Percentiles rank a stretch among this genome's conserved stretches.
phyloP scores from a whole-genome alignment of 2,113 vertebrate species.

The Eretmochelys imbricata region DNA sequence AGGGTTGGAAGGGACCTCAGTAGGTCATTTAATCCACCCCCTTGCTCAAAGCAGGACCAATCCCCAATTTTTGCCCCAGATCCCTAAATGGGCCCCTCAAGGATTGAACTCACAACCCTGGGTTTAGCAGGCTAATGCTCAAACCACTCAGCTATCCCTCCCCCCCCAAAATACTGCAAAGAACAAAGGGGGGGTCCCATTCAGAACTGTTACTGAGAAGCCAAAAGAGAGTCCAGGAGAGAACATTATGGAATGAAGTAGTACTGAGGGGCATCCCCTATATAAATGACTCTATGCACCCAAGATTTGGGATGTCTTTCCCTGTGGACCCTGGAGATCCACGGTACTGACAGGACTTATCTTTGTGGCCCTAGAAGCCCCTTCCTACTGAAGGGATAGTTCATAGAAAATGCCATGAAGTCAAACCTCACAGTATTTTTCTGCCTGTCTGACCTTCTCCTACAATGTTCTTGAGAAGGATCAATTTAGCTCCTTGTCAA shows the following conservation, averaged over 20 bases:
- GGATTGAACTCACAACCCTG: too few species aligned
- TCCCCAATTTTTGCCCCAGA: too few species aligned
- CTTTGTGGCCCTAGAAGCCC: fast-evolving
- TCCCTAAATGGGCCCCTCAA: too few species aligned
- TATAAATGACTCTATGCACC: background rate
- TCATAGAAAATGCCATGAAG: background rate
- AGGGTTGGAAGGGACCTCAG: too few species aligned
- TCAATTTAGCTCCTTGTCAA: background rate
- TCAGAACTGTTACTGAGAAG: background rate
- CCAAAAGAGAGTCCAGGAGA: background rate
- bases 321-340: background rate
- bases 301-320: background rate
- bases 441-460: background rate
- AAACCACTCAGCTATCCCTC: too few species aligned
- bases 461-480: background rate
- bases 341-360: background rate
- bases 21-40: too few species aligned
- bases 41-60: too few species aligned
- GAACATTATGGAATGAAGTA: background rate
- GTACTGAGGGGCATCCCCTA: fast-evolving
- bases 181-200: background rate
- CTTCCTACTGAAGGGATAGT: background rate
- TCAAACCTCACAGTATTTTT: background rate
- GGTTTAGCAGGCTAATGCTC: too few species aligned
- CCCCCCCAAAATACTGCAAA: too few species aligned